phyloP scores from a whole-genome alignment of 2,888 invertebrate species.

The Drosophila testacea region DNA sequence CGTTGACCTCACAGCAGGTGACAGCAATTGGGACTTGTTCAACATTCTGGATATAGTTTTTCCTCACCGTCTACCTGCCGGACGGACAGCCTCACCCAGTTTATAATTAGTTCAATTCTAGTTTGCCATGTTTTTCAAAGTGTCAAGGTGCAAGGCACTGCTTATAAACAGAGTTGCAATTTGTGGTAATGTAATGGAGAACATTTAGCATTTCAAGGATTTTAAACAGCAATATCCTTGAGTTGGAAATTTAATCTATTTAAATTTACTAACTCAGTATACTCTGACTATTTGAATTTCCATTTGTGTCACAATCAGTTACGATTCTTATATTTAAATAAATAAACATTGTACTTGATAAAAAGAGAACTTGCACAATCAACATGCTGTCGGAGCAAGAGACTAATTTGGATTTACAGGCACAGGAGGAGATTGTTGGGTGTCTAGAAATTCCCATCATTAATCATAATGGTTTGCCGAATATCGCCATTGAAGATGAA shows the following conservation, averaged over 20 bases:
- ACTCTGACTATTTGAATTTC: not conserved
- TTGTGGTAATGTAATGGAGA: slow-evolving; percentile 1
- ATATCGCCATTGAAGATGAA: slow-evolving; percentile 9
- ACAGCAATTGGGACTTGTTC: slow-evolving; percentile 50
- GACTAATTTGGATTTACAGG: not conserved
- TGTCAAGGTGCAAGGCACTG: slow-evolving; percentile 13
- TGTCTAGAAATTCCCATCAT: slow-evolving; percentile 15
- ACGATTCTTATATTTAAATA: not conserved
- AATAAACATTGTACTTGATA: not conserved
- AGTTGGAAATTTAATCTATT: not conserved
- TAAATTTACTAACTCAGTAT: not conserved
- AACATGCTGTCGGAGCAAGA: too few species aligned
- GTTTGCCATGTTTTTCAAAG: slow-evolving; percentile 24
- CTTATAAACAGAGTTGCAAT: slow-evolving; percentile 6
- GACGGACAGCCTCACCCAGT: slow-evolving; percentile 14
- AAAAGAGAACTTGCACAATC: too few species aligned
- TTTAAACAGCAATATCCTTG: not conserved
- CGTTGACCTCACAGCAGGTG: slow-evolving; percentile 46
- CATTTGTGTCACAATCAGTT: not conserved
- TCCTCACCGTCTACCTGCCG: not conserved
- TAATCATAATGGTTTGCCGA: not conserved
- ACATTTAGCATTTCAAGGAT: not conserved
- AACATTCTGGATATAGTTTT: slow-evolving; percentile 58
- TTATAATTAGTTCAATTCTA: slow-evolving; percentile 71
- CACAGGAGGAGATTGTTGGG: not conserved